A percentile compares a stretch with the other conserved stretches of the same genome.
phyloP scores from a whole-genome alignment of 2,797 vertebrate genomes.

The Gambusia yucatana region DNA sequence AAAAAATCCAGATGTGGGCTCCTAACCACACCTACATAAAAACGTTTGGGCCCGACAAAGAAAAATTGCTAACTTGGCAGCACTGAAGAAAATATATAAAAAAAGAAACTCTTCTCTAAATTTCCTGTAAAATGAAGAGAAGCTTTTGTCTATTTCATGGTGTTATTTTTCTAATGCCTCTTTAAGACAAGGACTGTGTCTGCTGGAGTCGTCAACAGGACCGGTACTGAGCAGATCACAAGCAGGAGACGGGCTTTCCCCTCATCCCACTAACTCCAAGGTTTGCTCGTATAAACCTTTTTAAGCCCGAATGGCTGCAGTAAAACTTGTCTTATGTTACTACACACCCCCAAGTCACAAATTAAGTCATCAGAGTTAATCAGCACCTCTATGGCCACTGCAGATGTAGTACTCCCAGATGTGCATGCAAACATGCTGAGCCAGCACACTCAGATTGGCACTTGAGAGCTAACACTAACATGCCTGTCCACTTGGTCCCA shows the following conservation, averaged over 20 bases:
- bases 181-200: not conserved
- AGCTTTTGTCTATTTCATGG: slow-evolving; percentile 20
- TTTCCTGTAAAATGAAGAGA: slow-evolving; percentile 50
- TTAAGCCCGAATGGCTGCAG: slow-evolving; percentile 7
- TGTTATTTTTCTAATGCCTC: slow-evolving; percentile 1
- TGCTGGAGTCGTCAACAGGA: slow-evolving; percentile 19
- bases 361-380: slow-evolving; percentile 47
- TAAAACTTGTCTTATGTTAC: slow-evolving; percentile 22
- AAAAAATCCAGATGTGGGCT: slow-evolving; percentile 73
- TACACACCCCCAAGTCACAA: slow-evolving; percentile 31
- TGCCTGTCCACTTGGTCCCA: slow-evolving; percentile 32
- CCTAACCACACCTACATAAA: slow-evolving; percentile 75
- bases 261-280: slow-evolving; percentile 3
- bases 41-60: slow-evolving; percentile 61
- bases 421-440: slow-evolving; percentile 42
- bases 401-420: slow-evolving; percentile 50
- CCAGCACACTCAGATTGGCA: slow-evolving; percentile 17
- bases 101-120: slow-evolving; percentile 23
- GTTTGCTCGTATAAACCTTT: slow-evolving; percentile 17
- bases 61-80: slow-evolving; percentile 32
- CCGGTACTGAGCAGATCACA: not conserved
- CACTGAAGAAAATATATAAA: slow-evolving; percentile 18
- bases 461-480: slow-evolving; percentile 22
- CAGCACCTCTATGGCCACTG: slow-evolving; percentile 20
- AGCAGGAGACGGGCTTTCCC: slow-evolving; percentile 6